Base-by-base conservation (phyloP, 2,113 vertebrate genomes). In the Onychorhynchus coronatus region DNA sequence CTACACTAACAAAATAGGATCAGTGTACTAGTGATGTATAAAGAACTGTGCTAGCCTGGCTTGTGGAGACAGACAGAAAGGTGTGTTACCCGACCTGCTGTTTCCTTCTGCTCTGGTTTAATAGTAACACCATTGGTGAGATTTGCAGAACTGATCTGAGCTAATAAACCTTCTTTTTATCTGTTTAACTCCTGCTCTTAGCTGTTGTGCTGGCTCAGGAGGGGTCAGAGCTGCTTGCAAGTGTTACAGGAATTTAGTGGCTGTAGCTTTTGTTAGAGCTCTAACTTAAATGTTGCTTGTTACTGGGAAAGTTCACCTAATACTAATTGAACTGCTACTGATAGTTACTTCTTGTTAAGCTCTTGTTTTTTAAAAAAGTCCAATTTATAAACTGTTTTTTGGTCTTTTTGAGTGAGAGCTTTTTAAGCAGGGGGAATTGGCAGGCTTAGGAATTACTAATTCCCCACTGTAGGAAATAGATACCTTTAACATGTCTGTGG, bases 181-280 rank as follows among this genome's bases (percentile, higher is more conserved):
- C 8, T 56, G 68, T 49, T 65, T 39, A 81, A 61, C 16, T 66
- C 2, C 16, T 71, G 55, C 20, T 67, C 1, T 0, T 84, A 6
- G 65, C n/a, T 58, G 19, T 44, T 85, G 37, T 88, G 42, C 56
- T n/a, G 42, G 20, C 73, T 19, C 28, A 31, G 73, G 70, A 66
- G 17, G 20, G 31, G 22, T 77, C 59, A 74, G 81, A 53, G 42
- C 46, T 66, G 1, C 55, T 35, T 0, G 0, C 1, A 25, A 68
- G 25, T 14, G 1, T 50, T 52, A 59, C 0, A 1, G 37, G 58
- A 24, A n/a, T 91, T 71, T 85, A 25, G 71, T 67, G 27, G 19
- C 41, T 56, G 2, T 46, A 27, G 23, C 30, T 90, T 85, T 53
- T 82, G 65, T 81, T 74, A 25, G 8, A 49, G 5, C 30, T 18